Evolutionary conservation across 2,797 vertebrate species (phyloP), one percentile per base, ranked within the genome.

Genomic region (Lophius americanus): DNA sequence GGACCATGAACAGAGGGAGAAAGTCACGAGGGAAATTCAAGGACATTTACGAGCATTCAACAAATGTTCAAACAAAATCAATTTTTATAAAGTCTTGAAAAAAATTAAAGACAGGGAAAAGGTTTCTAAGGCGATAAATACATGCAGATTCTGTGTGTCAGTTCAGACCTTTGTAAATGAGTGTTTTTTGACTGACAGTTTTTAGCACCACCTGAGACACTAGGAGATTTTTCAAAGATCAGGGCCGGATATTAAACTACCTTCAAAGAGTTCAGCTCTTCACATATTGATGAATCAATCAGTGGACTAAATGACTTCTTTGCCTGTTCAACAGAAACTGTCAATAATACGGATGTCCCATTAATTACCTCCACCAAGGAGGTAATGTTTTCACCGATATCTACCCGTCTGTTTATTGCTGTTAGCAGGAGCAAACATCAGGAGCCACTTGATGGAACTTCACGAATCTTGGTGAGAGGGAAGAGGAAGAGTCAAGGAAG

Each of bases 1-100:
- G 73, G 68, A 46, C 51, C 66, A 55, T 56, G 64, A 67, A 74
- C 51, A 38, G 53, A 67, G 72, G 64, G 76, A 76, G 70, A 76
- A 72, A 82, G 70, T 73, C 63, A 71, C 51, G 53, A 64, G 52
- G 60, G 73, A 68, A 60, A 54, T 84, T 88, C 75, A 84, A 86
- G 76, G 78, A 85, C 83, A 71, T 79, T 78, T 70, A 59, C 35
- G 13, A 58, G 41, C 39, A 73, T 79, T 80, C 52, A 75, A 76
- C 64, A 79, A 82, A 68, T 53, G 64, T 57, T 64, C 7, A 38
- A 54, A 42, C 1, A 38, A 46, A 73, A 44, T 9, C 2, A 39
- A 56, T 9, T 4, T 1, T 6, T 8, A 9, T 2, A 0, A 39
- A 61, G 5, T 48, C 47, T 46, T 3, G 2, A 44, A 44, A 43